A percentile compares a stretch with the other conserved stretches of the same genome.
phyloP scores from a whole-genome alignment of 2,113 vertebrate genomes.

The Mesembrinibis cayennensis region DNA sequence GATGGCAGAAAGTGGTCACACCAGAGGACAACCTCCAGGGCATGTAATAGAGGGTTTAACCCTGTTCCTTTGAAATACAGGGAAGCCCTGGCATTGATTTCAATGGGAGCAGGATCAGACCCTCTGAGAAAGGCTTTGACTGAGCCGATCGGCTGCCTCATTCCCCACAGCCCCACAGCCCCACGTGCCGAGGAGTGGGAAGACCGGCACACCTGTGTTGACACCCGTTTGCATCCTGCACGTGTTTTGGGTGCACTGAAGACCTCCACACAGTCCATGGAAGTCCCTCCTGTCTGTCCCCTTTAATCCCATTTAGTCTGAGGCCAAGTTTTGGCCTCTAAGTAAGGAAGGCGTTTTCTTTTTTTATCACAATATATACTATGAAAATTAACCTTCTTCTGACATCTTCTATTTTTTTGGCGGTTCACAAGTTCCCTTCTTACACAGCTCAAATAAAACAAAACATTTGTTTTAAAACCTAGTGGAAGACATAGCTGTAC shows the following conservation, averaged over 20 bases:
- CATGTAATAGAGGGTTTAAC: not conserved
- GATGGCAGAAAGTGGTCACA: not conserved
- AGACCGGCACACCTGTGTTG: not conserved
- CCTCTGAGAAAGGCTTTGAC: not conserved
- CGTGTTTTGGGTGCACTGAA: not conserved
- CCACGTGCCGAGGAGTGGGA: fast-evolving
- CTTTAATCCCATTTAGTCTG: not conserved
- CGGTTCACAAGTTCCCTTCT: not conserved
- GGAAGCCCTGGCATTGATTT: not conserved
- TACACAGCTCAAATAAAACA: not conserved
- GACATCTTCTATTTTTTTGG: not conserved
- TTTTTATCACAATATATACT: not conserved
- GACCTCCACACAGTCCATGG: not conserved
- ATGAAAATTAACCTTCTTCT: constrained; percentile 13
- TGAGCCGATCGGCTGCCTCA: not conserved
- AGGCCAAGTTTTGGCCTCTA: not conserved
- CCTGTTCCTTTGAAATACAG: not conserved
- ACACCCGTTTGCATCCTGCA: not conserved
- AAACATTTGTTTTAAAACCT: constrained; percentile 36
- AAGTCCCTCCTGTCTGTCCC: not conserved
- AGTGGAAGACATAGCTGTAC: constrained; percentile 3
- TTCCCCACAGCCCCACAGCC: not conserved
- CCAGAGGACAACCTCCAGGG: not conserved
- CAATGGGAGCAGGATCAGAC: not conserved
- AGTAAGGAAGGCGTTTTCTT: not conserved